phyloP scores from a whole-genome alignment of 2,113 vertebrate species.

The Mixornis gularis region DNA sequence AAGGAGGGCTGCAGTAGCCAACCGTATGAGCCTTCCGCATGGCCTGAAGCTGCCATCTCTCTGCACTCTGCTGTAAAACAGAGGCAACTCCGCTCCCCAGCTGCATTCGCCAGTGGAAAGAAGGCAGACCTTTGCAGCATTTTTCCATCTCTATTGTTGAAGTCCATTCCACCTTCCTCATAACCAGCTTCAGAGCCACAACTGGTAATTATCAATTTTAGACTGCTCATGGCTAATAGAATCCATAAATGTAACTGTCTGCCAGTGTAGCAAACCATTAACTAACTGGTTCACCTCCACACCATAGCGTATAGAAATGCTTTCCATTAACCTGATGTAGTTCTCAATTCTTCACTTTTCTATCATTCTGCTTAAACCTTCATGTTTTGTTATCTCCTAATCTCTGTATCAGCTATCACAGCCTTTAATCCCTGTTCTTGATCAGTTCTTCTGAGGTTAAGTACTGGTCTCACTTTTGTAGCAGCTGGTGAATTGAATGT shows the following conservation, averaged over 20 bases:
- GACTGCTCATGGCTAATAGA: conserved; percentile 26
- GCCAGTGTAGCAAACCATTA: not conserved
- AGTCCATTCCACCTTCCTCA: conserved; percentile 54
- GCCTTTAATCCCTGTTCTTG: not conserved
- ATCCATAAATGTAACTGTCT: not conserved
- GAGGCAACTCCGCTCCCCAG: conserved; percentile 48
- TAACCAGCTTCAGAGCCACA: conserved; percentile 57
- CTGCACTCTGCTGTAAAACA: conserved; percentile 55
- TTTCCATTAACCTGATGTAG: not conserved
- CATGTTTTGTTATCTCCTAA: not conserved
- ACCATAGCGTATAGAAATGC: not conserved
- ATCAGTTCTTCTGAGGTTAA: not conserved
- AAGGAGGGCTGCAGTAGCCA: conserved; percentile 44
- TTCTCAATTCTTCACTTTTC: not conserved
- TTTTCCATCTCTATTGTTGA: conserved; percentile 60
- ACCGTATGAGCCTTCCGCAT: conserved; percentile 9
- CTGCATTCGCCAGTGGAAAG: conserved; percentile 33
- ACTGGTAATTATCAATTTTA: conserved; percentile 55
- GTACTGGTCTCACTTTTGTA: not conserved
- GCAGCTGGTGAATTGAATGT: not conserved
- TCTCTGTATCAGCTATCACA: not conserved
- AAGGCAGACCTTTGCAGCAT: conserved; percentile 57
- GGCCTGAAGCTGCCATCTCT: conserved; percentile 42
- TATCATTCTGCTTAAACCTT: not conserved
- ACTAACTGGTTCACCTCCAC: not conserved